Evolutionary conservation across 2,888 invertebrate genomes (phyloP).

Genomic region (Andrena minutula): DNA sequence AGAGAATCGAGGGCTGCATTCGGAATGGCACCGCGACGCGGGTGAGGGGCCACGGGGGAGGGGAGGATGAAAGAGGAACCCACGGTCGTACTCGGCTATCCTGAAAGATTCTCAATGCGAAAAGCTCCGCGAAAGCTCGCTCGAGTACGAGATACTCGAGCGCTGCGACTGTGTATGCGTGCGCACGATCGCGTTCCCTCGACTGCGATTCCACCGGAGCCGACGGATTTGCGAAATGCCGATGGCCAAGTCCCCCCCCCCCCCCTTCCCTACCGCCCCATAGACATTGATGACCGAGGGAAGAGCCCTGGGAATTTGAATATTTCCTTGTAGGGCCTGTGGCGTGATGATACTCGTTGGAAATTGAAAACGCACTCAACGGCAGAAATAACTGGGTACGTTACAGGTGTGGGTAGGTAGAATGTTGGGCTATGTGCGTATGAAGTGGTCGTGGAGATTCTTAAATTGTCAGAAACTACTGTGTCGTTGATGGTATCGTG

Average conservation of each 20-base stretch:
- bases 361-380: neutral
- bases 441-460: neutral
- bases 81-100: conserved; percentile 5
- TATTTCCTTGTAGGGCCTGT: neutral
- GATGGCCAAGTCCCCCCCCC: neutral
- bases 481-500: too few relatives aligned
- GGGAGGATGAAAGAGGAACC: conserved; percentile 51
- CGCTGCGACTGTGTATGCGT: neutral
- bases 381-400: neutral
- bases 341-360: neutral
- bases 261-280: too few relatives aligned
- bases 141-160: neutral
- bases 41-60: conserved; percentile 2
- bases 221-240: conserved; percentile 27
- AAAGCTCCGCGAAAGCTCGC: conserved; percentile 19
- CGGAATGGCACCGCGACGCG: conserved; percentile 41
- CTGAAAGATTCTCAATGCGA: conserved; percentile 28
- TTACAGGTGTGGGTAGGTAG: neutral
- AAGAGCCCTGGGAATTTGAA: neutral
- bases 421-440: neutral
- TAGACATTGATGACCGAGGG: conserved; percentile 10
- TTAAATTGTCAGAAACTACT: neutral
- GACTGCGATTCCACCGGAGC: neutral
- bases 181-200: conserved; percentile 11
- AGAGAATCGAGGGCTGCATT: conserved; percentile 62